Conservation (phyloP, 2,888 invertebrate species). For the Coenonympha glycerion region DNA sequence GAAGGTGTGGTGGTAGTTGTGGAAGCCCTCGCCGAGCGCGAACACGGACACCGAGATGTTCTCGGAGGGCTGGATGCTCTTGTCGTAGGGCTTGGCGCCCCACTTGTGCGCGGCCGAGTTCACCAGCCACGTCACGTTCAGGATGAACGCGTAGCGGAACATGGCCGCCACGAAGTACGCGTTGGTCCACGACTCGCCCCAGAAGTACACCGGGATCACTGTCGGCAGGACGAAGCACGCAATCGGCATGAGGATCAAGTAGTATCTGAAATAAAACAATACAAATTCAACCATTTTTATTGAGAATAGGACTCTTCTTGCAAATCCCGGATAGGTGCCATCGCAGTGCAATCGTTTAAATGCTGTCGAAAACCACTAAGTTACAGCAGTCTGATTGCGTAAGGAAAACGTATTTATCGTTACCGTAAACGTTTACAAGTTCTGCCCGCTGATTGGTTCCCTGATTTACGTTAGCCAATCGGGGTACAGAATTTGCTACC, state of each 20-base stretch:
- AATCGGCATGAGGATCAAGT: constrained; percentile 83
- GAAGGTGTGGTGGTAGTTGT: constrained; percentile 91
- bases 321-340: not conserved
- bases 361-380: too few relatives aligned
- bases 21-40: constrained; percentile 87
- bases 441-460: too few relatives aligned
- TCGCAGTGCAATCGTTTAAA: too few relatives aligned
- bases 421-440: too few relatives aligned
- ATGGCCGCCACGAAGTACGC: constrained; percentile 82
- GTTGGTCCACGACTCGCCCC: constrained; percentile 83
- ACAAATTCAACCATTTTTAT: not conserved
- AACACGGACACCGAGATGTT: constrained; percentile 80
- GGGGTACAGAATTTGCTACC: too few relatives aligned
- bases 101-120: constrained; percentile 92
- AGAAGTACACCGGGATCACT: constrained; percentile 82
- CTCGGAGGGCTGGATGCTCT: constrained; percentile 82
- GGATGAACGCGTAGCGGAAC: constrained; percentile 85
- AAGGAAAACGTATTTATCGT: too few relatives aligned
- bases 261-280: constrained; percentile 75
- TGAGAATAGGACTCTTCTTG: not conserved
- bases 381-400: too few relatives aligned
- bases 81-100: constrained; percentile 85
- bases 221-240: constrained; percentile 87
- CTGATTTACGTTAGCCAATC: too few relatives aligned
- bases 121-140: constrained; percentile 93